Evolutionary conservation across 2,113 vertebrate genomes (phyloP).

Genomic region (Sebastes fasciatus): DNA sequence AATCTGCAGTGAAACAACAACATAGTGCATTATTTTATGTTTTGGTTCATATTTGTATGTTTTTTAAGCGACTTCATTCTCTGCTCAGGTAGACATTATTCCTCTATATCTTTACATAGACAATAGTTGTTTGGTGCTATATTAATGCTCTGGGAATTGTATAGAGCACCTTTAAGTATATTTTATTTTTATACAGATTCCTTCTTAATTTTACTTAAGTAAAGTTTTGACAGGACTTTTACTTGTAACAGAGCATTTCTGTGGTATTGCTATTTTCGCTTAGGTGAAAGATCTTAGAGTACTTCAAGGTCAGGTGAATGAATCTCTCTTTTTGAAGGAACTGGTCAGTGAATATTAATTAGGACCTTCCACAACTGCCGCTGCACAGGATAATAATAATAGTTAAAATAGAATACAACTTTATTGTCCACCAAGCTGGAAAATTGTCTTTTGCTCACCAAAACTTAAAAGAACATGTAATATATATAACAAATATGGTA

Average conservation of each 20-base stretch:
- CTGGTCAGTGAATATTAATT: neutral
- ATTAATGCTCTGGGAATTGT: too few species aligned
- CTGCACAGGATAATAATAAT: neutral
- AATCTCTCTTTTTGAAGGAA: neutral
- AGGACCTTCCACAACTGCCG: neutral
- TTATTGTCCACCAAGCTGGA: neutral
- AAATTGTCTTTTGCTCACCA: neutral
- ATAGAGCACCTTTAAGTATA: too few species aligned
- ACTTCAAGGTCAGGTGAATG: neutral
- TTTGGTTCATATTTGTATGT: slow-evolving; percentile 41
- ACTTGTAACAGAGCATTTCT: too few species aligned
- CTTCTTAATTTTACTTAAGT: too few species aligned
- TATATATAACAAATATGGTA: neutral
- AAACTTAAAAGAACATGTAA: neutral
- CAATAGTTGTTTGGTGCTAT: too few species aligned
- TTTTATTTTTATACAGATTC: too few species aligned
- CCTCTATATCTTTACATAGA: too few species aligned
- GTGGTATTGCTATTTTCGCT: too few species aligned
- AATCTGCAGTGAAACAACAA: slow-evolving; percentile 89
- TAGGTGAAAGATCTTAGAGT: too few species aligned
- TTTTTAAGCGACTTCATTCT: neutral
- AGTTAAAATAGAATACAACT: too few species aligned
- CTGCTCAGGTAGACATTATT: too few species aligned
- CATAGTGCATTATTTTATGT: slow-evolving; percentile 42
- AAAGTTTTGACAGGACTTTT: too few species aligned